Evolutionary conservation across 2,888 invertebrate genomes (phyloP), one percentile per base, ranked within the genome.

Genomic region (Eumerus sabulonum): DNA sequence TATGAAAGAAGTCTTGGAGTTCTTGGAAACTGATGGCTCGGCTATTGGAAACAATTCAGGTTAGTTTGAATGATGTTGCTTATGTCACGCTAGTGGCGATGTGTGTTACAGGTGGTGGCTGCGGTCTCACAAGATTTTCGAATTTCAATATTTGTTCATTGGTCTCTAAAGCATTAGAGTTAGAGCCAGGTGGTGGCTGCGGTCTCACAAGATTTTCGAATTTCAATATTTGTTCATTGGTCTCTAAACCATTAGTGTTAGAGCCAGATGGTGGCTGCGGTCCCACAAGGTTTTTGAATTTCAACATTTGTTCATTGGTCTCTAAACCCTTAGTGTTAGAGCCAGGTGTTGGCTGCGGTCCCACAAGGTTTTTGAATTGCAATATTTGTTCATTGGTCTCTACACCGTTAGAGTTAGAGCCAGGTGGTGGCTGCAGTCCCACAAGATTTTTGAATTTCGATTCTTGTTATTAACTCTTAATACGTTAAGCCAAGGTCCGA

Each of bases 1-100:
- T 14, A 48, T 66, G 42, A 48, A 66, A 27, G 47, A 66, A 40
- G 47, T 64, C 16, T 48, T 56, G 16, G 36, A 48, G 27, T 66
- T 56, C 35, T 40, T 66, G 36, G 56, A 48, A 4, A 2, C 40
- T 27, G 47, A 56, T 16, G 18, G 42, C 35, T 1, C 35, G 45
- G 36, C 13, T 35, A 16, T 42, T 53, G 53, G 9, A 47, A 17
- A 17, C n/a, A 59, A 11, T 59, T 11, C 36, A 59, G 17, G 47
- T 59, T 45, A 47, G 47, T n/a, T n/a, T n/a, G n/a, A n/a, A n/a
- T n/a, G n/a, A 16, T 36, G 36, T 57, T 57, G n/a, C n/a, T n/a
- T n/a, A n/a, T n/a, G n/a, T n/a, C n/a, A n/a, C n/a, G n/a, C n/a
- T n/a, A n/a, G n/a, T n/a, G n/a, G n/a, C n/a, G n/a, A n/a, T n/a